Percentiles rank a stretch among this genome's conserved stretches.
Evolutionary conservation across 2,797 vertebrate genomes (phyloP).

Genomic region (Odontamblyopus lacepedii): DNA sequence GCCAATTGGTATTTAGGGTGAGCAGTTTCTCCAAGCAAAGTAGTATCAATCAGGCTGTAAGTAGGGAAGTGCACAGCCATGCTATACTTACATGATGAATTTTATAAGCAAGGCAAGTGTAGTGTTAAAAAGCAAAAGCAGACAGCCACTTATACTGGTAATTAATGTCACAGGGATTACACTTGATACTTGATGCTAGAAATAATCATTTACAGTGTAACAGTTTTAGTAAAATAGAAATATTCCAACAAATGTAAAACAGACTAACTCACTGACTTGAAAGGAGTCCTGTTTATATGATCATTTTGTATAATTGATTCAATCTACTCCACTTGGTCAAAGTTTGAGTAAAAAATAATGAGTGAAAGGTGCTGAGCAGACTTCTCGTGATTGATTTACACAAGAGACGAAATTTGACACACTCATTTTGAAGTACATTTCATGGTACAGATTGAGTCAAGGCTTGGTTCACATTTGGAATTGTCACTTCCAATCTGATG

Average conservation of each 20-base stretch:
- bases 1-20: slow-evolving; percentile 49
- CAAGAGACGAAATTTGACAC: slow-evolving; percentile 64
- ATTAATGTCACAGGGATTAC: no score
- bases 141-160: neutral
- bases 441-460: slow-evolving; percentile 37
- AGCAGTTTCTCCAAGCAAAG: slow-evolving; percentile 25
- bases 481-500: slow-evolving; percentile 14
- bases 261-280: slow-evolving; percentile 11
- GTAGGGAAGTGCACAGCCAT: slow-evolving; percentile 10
- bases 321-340: neutral
- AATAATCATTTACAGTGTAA: slow-evolving; percentile 32
- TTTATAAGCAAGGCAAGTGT: slow-evolving; percentile 37
- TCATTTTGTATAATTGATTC: neutral
- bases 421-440: slow-evolving; percentile 44
- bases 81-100: slow-evolving; percentile 10
- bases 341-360: slow-evolving; percentile 26
- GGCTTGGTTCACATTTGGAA: slow-evolving; percentile 32
- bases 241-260: slow-evolving; percentile 17
- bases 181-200: slow-evolving; percentile 20
- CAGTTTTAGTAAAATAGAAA: slow-evolving; percentile 41
- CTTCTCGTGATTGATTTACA: slow-evolving; percentile 67
- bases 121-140: slow-evolving; percentile 21
- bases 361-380: slow-evolving; percentile 32
- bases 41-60: slow-evolving; percentile 46
- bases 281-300: neutral